Base-by-base conservation (phyloP, 2,888 invertebrate species). In the Hoplodrina blanda region DNA sequence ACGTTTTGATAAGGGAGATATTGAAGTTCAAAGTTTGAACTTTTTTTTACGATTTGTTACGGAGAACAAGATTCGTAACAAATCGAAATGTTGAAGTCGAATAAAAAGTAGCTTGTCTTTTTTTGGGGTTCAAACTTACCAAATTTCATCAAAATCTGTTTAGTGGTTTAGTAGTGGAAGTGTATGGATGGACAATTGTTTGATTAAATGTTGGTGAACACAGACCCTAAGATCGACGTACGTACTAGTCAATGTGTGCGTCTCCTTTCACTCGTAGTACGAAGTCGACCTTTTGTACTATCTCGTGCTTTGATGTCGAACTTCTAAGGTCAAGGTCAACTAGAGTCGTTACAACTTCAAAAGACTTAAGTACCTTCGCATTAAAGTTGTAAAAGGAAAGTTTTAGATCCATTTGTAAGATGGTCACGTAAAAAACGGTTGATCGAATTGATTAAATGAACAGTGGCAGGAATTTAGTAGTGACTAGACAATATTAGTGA, bases 351-450 rank as follows among this genome's bases (percentile, higher is more conserved):
- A 65, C 44, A 78, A 78, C 76, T 68, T 59, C 49, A 55, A 66
- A 75, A 78, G 59, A 54, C 57, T 52, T 49, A 60, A 76, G 76
- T 76, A 71, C 67, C 67, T 59, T 71, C 52, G 49, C 54, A 71
- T 74, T 78, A 74, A 78, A 78, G 64, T 72, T 71, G 72, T 63
- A 55, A 57, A 59, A 67, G 59, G 52, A 65, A 80, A 78, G 69
- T 73, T 81, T 61, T 72, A 52, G 30, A 53, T 75, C 59, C 46
- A 67, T 70, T 67, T 66, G 69, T 70, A 64, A 66, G 57, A 55
- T 49, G 50, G 19, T 67, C 49, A 60, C 49, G 56, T 41, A 62
- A 8, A 67, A 69, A 62, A 19, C n/a, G 52, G 54, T 19, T 56
- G 62, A 53, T 77, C 59, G 19, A 72, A 64, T 54, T 73, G 69